A percentile compares a stretch with the other conserved stretches of the same genome.
Evolutionary conservation across 2,113 vertebrate genomes (phyloP).

Genomic region (Cyphomyrus discorhynchus): DNA sequence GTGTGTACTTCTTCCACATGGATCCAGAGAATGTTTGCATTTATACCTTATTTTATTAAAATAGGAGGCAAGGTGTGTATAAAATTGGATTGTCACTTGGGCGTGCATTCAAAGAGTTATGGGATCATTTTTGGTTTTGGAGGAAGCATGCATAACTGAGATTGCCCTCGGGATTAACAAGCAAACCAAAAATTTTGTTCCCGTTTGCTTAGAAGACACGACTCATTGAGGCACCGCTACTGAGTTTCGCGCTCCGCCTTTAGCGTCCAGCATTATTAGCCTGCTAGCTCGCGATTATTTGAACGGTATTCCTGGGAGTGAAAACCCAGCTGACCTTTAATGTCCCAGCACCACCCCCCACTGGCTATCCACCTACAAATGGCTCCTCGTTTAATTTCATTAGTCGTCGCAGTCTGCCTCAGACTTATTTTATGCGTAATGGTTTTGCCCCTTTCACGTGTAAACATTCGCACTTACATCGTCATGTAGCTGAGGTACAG

Average conservation of each 20-base stretch:
- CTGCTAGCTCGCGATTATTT: not conserved
- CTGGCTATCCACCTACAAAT: not conserved
- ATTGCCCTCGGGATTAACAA: not conserved
- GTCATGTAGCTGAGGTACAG: not conserved
- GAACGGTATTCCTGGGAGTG: not conserved
- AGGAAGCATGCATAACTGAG: not conserved
- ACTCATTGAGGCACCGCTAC: not conserved
- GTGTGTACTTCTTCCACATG: not conserved
- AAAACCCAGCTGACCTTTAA: not conserved
- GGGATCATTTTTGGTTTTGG: not conserved
- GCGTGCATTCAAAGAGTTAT: not conserved
- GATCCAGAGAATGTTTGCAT: not conserved
- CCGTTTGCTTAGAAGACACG: not conserved
- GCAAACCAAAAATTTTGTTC: not conserved
- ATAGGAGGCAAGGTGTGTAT: not conserved
- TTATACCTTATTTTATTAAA: not conserved
- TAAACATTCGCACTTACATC: not conserved
- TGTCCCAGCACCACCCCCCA: not conserved
- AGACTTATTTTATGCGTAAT: not conserved
- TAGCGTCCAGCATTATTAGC: not conserved
- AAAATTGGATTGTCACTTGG: not conserved
- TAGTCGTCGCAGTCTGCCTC: not conserved
- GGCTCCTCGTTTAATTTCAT: not conserved
- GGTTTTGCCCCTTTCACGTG: not conserved
- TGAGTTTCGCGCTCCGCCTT: not conserved